These are phyloP conservation scores for Gastrophryne carolinensis DNA, from an alignment of 2,797 vertebrate genomes.

Conservation along the genomic window DNA sequence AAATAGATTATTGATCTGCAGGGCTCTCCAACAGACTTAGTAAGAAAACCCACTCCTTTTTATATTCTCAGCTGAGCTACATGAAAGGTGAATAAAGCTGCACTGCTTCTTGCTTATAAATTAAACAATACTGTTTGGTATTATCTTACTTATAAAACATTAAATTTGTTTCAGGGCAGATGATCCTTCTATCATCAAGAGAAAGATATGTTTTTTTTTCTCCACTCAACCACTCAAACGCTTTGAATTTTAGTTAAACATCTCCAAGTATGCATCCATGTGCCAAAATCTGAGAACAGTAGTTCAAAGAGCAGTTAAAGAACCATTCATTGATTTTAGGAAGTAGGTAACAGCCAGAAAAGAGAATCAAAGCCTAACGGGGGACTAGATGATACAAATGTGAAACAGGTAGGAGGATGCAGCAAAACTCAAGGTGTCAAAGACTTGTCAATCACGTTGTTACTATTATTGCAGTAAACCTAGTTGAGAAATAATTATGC, in stretches of 20 bases:
- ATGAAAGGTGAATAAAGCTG: background rate
- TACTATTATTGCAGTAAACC: no score
- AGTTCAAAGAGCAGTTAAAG: background rate
- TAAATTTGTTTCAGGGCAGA: background rate
- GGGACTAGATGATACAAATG: background rate
- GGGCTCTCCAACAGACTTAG: background rate
- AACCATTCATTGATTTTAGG: background rate
- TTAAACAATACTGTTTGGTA: background rate
- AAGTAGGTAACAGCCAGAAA: background rate
- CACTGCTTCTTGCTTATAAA: background rate
- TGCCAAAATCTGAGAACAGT: background rate
- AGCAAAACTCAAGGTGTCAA: no score
- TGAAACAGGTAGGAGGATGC: background rate
- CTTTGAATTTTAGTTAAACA: background rate
- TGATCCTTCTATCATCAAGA: background rate
- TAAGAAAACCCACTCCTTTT: conserved; percentile 1
- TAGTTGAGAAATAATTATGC: no score
- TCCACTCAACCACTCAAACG: background rate
- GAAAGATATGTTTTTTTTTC: background rate
- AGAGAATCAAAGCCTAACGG: no score
- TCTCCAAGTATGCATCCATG: background rate
- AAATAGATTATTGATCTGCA: conserved; percentile 33
- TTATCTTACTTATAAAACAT: conserved; percentile 12
- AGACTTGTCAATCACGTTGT: no score
- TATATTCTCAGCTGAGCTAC: conserved; percentile 8